phyloP scores from a whole-genome alignment of 2,797 vertebrate genomes.

The Epinephelus awoara region DNA sequence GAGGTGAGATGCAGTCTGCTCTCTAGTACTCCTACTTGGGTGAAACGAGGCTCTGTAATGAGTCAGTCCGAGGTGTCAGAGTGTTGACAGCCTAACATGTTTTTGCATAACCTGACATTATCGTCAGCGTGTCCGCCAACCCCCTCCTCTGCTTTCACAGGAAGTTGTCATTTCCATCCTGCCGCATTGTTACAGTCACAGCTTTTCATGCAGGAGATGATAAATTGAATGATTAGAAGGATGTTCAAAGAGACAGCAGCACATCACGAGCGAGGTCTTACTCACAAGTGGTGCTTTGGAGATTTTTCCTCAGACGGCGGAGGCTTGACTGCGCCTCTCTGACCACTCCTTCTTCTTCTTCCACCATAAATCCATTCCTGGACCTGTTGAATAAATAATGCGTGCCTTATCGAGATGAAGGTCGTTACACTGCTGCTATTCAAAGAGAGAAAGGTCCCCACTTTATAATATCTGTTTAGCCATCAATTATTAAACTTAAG shows the following conservation, averaged over 20 bases:
- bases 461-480: constrained; percentile 69
- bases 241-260: neutral
- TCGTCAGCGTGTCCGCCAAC: constrained; percentile 24
- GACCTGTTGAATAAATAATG: constrained; percentile 73
- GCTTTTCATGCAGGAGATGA: constrained; percentile 26
- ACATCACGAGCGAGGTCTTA: too few species aligned
- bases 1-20: constrained; percentile 53
- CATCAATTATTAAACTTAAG: constrained; percentile 76
- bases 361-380: constrained; percentile 47
- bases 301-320: neutral
- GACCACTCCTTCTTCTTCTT: neutral
- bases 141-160: constrained; percentile 38
- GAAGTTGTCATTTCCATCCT: constrained; percentile 29
- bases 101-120: constrained; percentile 63
- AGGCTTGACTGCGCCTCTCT: neutral
- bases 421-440: constrained; percentile 58
- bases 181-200: constrained; percentile 22
- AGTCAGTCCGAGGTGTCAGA: constrained; percentile 59
- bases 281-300: neutral
- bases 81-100: constrained; percentile 58
- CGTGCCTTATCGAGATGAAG: constrained; percentile 49
- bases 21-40: constrained; percentile 26
- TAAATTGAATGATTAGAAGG: constrained; percentile 30
- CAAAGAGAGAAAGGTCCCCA: constrained; percentile 60
- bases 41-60: constrained; percentile 46